A percentile compares a stretch with the other conserved stretches of the same genome.
phyloP scores from a whole-genome alignment of 2,888 invertebrate genomes.

The Stenotaenia linearis region DNA sequence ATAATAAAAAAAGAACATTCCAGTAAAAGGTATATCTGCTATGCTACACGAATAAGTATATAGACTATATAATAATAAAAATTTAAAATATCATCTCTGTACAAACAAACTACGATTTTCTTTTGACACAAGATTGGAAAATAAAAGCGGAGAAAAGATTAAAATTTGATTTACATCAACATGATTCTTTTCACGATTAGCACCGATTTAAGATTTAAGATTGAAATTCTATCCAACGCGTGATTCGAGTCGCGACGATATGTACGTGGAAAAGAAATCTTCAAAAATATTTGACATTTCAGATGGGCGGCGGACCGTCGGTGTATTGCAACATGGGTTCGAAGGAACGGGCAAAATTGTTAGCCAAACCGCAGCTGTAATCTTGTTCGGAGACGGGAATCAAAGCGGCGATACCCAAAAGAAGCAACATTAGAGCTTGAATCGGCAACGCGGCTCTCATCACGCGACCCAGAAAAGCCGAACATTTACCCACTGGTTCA shows the following conservation, averaged over 20 bases:
- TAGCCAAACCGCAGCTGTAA: conserved; percentile 76
- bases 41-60: too few species aligned
- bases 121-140: too few species aligned
- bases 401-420: conserved; percentile 87
- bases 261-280: too few species aligned
- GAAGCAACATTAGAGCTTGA: conserved; percentile 85
- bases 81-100: not conserved
- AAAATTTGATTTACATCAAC: too few species aligned
- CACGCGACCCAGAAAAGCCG: conserved; percentile 77
- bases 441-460: conserved; percentile 87
- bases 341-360: conserved; percentile 72
- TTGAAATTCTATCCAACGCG: too few species aligned
- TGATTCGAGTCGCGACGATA: too few species aligned
- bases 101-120: not conserved
- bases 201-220: too few species aligned
- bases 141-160: too few species aligned
- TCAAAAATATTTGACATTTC: not conserved
- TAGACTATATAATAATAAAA: not conserved
- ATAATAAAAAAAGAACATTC: too few species aligned
- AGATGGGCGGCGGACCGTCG: conserved; percentile 84
- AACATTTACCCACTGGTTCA: conserved; percentile 24
- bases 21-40: too few species aligned
- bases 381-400: conserved; percentile 83
- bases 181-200: too few species aligned
- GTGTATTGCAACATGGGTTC: conserved; percentile 86